These are phyloP conservation scores for Polydrusus tereticollis DNA, from an alignment of 2,888 invertebrate genomes.

Conservation along the genomic window DNA sequence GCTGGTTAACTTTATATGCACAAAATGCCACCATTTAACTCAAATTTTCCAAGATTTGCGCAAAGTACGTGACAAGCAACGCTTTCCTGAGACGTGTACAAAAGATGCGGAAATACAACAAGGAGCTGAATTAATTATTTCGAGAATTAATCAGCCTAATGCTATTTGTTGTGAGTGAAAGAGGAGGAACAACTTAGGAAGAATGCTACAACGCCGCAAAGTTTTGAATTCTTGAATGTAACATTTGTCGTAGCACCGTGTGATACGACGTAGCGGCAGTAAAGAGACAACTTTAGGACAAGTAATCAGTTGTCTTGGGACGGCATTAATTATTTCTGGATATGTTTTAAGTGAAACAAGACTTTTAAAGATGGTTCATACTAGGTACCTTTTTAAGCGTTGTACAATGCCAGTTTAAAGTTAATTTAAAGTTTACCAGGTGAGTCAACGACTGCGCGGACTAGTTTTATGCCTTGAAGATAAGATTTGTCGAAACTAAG, in stretches of 20 bases:
- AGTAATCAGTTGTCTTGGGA: neutral
- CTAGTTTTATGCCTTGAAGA: too few species aligned
- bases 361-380: too few species aligned
- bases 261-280: neutral
- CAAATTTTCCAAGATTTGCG: slow-evolving; percentile 1
- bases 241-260: neutral
- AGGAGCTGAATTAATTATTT: slow-evolving; percentile 45
- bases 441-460: too few species aligned
- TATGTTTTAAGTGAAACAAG: too few species aligned
- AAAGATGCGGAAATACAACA: slow-evolving; percentile 4
- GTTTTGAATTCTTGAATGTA: neutral
- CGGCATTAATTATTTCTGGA: too few species aligned
- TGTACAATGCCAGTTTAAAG: too few species aligned
- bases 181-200: slow-evolving; percentile 14
- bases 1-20: too few species aligned
- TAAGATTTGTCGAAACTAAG: too few species aligned
- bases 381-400: too few species aligned
- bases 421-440: too few species aligned
- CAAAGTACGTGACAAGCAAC: slow-evolving; percentile 2
- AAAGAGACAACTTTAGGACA: neutral
- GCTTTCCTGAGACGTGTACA: neutral
- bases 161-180: slow-evolving; percentile 21
- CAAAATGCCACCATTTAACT: neutral
- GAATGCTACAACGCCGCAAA: slow-evolving; percentile 10
- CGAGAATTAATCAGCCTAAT: slow-evolving; percentile 44